phyloP scores from a whole-genome alignment of 2,797 vertebrate genomes.

The Loriculus beryllinus region DNA sequence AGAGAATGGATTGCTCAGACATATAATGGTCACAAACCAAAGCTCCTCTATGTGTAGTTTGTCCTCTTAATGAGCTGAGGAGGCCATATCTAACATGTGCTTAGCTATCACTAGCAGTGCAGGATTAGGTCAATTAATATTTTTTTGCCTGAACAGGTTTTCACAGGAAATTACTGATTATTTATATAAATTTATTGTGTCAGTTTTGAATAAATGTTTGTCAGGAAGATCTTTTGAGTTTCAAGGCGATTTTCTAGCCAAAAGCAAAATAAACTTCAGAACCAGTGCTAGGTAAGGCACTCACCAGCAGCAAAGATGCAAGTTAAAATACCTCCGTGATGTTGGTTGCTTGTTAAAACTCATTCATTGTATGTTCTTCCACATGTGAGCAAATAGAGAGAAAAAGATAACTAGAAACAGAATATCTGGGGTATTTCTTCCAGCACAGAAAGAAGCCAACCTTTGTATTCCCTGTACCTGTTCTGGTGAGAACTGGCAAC shows the following conservation, averaged over 20 bases:
- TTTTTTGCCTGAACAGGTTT: background rate
- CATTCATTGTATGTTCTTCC: background rate
- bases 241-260: background rate
- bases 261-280: background rate
- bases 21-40: background rate
- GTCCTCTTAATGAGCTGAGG: background rate
- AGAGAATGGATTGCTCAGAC: background rate
- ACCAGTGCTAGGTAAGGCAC: background rate
- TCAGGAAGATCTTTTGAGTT: background rate
- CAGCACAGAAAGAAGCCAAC: background rate
- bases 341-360: background rate
- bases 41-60: background rate
- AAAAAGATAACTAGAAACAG: background rate
- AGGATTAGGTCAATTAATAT: background rate
- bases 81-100: background rate
- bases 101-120: background rate
- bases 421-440: background rate
- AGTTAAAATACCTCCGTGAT: background rate
- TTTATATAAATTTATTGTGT: background rate
- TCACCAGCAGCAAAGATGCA: background rate
- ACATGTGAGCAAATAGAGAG: background rate
- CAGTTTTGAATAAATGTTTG: background rate
- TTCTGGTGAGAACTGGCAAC: background rate
- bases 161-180: background rate
- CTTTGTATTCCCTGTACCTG: background rate